Conservation (phyloP, 2,888 invertebrate species). For the Drosophila prolongata region DNA sequence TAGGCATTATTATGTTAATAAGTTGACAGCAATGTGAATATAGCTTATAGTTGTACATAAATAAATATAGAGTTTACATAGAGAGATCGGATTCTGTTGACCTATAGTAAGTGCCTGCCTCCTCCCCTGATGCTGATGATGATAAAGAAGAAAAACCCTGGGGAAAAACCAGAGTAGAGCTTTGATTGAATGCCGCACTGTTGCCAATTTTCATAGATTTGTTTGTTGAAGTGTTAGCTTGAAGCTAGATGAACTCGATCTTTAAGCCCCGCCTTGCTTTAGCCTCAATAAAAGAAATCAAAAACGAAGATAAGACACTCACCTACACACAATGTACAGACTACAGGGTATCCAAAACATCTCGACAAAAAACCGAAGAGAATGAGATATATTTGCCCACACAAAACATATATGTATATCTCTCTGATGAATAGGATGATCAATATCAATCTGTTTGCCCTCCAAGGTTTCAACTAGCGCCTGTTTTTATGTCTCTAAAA, state of each 20-base stretch:
- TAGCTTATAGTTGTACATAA: conserved; percentile 24
- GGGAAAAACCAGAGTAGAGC: conserved; percentile 8
- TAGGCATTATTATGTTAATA: not conserved
- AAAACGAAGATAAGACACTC: not conserved
- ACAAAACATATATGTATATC: conserved; percentile 12
- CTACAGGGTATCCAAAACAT: conserved; percentile 40
- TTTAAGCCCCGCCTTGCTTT: conserved; percentile 21
- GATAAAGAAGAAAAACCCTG: not conserved
- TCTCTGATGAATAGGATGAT: conserved; percentile 45
- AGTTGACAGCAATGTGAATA: conserved; percentile 7
- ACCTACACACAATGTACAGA: conserved; percentile 28
- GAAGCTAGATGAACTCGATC: conserved; percentile 42
- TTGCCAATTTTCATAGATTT: conserved; percentile 34
- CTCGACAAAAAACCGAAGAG: conserved; percentile 4
- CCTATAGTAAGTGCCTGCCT: conserved; percentile 59
- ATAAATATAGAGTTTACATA: conserved; percentile 8
- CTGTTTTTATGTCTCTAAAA: conserved; percentile 71
- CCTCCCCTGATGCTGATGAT: not conserved
- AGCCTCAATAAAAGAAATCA: not conserved
- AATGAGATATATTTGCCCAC: conserved; percentile 17
- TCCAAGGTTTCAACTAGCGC: conserved; percentile 77
- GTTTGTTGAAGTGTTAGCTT: conserved; percentile 64
- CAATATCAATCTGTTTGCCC: conserved; percentile 68
- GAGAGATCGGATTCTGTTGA: conserved; percentile 34
- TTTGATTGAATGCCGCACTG: conserved; percentile 30